Percentiles rank a stretch among this genome's conserved stretches.
Conservation (phyloP, 2,797 vertebrate genomes). For the Semaprochilodus insignis region DNA sequence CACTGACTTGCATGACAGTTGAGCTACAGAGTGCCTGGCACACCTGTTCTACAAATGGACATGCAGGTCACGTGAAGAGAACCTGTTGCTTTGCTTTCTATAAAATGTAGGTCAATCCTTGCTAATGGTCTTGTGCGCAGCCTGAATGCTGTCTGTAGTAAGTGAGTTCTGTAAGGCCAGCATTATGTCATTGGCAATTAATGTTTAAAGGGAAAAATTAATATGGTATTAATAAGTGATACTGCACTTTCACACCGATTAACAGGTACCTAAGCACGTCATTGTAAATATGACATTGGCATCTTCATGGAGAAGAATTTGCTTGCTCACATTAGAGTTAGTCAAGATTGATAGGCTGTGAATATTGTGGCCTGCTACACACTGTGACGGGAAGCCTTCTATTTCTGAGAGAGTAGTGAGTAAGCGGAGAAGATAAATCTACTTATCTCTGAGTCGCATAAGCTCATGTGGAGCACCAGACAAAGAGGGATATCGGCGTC, state of each 20-base stretch:
- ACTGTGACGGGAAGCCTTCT: conserved; percentile 32
- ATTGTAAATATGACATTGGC: background rate
- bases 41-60: conserved; percentile 24
- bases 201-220: background rate
- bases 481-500: conserved; percentile 37
- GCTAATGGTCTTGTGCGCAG: background rate
- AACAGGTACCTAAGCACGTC: background rate
- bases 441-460: conserved; percentile 60
- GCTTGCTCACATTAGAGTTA: background rate
- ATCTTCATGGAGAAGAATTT: background rate
- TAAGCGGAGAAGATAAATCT: conserved; percentile 60
- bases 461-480: conserved; percentile 36
- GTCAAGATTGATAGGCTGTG: background rate
- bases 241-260: background rate
- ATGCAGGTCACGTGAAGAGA: background rate
- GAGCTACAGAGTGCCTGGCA: background rate
- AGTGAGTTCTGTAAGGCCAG: background rate
- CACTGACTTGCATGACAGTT: background rate
- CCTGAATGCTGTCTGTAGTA: background rate
- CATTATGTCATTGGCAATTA: background rate
- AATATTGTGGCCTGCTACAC: background rate
- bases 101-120: conserved; percentile 33
- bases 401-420: conserved; percentile 50
- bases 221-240: background rate
- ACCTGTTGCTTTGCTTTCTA: background rate